Evolutionary conservation across 2,888 invertebrate species (phyloP).

Genomic region (Campoplex capitator): DNA sequence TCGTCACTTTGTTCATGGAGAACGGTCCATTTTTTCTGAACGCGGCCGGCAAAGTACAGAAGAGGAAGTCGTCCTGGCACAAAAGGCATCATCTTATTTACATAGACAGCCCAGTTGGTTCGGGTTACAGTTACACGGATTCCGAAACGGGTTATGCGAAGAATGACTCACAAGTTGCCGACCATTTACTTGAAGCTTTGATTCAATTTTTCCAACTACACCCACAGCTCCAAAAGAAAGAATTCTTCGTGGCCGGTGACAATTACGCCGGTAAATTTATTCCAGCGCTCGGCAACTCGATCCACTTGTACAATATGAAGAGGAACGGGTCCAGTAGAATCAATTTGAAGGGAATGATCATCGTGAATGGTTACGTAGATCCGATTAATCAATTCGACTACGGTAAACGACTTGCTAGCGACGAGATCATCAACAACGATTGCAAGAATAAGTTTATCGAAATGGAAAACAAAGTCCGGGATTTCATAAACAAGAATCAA

Average conservation of each 20-base stretch:
- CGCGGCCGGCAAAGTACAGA: conserved; percentile 84
- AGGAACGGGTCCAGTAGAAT: conserved; percentile 86
- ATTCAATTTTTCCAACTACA: conserved; percentile 94
- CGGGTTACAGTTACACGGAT: conserved; percentile 96
- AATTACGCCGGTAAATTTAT: conserved; percentile 94
- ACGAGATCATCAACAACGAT: conserved; percentile 89
- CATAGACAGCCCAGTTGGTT: conserved; percentile 97
- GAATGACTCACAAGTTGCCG: conserved; percentile 90
- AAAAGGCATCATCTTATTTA: conserved; percentile 92
- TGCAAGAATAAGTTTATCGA: conserved; percentile 87
- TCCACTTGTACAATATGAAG: conserved; percentile 88
- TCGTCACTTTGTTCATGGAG: conserved; percentile 93
- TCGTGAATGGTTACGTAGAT: conserved; percentile 93
- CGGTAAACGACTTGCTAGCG: conserved; percentile 89
- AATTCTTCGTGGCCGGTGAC: conserved; percentile 95
- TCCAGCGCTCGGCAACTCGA: conserved; percentile 91
- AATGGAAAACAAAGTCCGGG: conserved; percentile 87
- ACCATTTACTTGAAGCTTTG: conserved; percentile 91
- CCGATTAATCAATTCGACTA: conserved; percentile 92
- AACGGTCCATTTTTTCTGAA: conserved; percentile 91
- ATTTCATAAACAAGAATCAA: conserved; percentile 88
- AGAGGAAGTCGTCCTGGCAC: conserved; percentile 92
- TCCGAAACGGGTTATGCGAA: conserved; percentile 89
- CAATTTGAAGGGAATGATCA: conserved; percentile 89
- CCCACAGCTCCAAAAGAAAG: conserved; percentile 89